These are phyloP conservation scores for Yasuhikotakia modesta DNA, from an alignment of 2,797 vertebrate genomes.

Conservation along the genomic window DNA sequence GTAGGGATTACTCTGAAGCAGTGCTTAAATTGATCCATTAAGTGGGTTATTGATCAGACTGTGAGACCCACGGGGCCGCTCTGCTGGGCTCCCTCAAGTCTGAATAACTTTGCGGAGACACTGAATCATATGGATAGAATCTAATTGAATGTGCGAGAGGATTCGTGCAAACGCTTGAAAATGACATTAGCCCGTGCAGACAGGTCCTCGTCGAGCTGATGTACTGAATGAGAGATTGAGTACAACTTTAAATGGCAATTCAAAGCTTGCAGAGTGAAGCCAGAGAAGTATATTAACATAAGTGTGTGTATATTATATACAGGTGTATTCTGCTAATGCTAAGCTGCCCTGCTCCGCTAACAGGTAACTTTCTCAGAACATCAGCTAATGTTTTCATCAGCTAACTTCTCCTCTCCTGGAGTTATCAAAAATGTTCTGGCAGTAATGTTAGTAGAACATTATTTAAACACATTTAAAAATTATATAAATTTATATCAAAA, in stretches of 20 bases:
- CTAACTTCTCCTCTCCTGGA: too few species aligned
- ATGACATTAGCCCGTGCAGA: conserved; percentile 37
- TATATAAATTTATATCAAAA: too few species aligned
- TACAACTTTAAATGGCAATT: conserved; percentile 21
- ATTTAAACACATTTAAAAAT: too few species aligned
- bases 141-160: conserved; percentile 53
- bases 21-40: conserved; percentile 59
- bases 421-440: too few species aligned
- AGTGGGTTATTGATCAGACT: conserved; percentile 60
- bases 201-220: conserved; percentile 20
- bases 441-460: too few species aligned
- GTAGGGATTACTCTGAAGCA: conserved; percentile 51
- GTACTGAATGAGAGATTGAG: conserved; percentile 33
- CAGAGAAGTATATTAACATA: conserved; percentile 18
- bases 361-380: too few species aligned
- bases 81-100: conserved; percentile 44
- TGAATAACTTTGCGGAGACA: conserved; percentile 54
- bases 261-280: background rate
- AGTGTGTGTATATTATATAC: background rate
- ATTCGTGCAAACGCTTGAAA: conserved; percentile 44
- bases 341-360: background rate
- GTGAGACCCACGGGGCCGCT: conserved; percentile 40
- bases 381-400: too few species aligned
- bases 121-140: conserved; percentile 54
- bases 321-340: conserved; percentile 1